phyloP scores from a whole-genome alignment of 2,797 vertebrate genomes.

The Typhlichthys eigenmanni region DNA sequence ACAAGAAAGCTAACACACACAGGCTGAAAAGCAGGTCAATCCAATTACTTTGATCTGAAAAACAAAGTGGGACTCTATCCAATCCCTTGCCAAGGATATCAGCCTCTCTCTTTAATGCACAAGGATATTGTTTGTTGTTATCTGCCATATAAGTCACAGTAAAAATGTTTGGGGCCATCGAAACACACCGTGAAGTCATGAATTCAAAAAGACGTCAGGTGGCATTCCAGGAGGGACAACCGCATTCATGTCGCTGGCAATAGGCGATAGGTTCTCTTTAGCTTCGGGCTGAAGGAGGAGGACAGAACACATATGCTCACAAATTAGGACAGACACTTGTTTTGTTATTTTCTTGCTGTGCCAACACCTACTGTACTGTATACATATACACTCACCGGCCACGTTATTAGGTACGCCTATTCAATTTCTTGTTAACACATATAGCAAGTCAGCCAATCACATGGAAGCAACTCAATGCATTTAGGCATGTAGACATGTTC shows the following conservation, averaged over 20 bases:
- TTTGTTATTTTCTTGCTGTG: constrained; percentile 17
- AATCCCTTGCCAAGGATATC: constrained; percentile 25
- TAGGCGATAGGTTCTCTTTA: no score
- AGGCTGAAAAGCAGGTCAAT: constrained; percentile 67
- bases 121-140: neutral
- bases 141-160: no score
- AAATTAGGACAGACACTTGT: neutral
- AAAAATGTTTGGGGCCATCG: no score
- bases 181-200: no score
- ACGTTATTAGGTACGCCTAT: no score
- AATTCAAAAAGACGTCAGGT: constrained; percentile 17
- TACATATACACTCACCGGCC: no score
- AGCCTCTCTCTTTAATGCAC: constrained; percentile 1
- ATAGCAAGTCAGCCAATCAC: no score
- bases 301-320: neutral
- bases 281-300: constrained; percentile 2
- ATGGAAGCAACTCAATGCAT: no score
- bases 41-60: constrained; percentile 64
- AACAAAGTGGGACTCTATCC: constrained; percentile 50
- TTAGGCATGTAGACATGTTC: no score
- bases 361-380: no score
- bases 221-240: constrained; percentile 42
- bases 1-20: constrained; percentile 52
- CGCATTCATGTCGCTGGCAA: constrained; percentile 19
- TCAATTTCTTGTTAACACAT: no score